Percentiles rank a stretch among this genome's conserved stretches.
Conservation (phyloP, 2,797 vertebrate species). For the Synaphobranchus kaupii region DNA sequence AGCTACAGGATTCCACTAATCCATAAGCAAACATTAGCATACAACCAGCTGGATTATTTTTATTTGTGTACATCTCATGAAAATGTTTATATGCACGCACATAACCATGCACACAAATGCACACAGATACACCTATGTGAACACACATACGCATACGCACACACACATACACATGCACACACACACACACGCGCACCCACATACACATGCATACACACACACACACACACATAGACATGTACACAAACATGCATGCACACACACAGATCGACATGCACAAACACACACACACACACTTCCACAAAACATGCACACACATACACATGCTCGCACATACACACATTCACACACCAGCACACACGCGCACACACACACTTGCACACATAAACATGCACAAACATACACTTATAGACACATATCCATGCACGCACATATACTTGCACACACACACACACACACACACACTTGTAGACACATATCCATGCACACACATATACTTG, state of each 20-base stretch:
- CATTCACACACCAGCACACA: too few species aligned
- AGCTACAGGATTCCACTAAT: not conserved
- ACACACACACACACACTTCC: too few species aligned
- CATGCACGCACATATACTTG: not conserved
- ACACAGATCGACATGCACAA: too few species aligned
- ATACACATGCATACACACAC: not conserved
- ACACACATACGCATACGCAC: too few species aligned
- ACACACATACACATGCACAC: not conserved
- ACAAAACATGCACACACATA: too few species aligned
- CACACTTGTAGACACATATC: not conserved
- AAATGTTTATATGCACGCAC: not conserved
- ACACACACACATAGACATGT: not conserved
- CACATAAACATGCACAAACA: not conserved
- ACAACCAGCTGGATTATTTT: slow-evolving; percentile 21
- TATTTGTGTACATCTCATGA: slow-evolving; percentile 11
- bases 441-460: not conserved
- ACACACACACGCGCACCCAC: not conserved
- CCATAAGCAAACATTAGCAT: not conserved
- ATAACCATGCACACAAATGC: not conserved
- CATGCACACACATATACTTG: not conserved
- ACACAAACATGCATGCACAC: too few species aligned
- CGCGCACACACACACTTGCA: not conserved
- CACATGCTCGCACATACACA: not conserved
- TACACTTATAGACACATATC: too few species aligned
- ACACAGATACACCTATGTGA: too few species aligned